Conservation (phyloP, 1,140 invertebrate genomes). For the Aleiodes sp. region DNA sequence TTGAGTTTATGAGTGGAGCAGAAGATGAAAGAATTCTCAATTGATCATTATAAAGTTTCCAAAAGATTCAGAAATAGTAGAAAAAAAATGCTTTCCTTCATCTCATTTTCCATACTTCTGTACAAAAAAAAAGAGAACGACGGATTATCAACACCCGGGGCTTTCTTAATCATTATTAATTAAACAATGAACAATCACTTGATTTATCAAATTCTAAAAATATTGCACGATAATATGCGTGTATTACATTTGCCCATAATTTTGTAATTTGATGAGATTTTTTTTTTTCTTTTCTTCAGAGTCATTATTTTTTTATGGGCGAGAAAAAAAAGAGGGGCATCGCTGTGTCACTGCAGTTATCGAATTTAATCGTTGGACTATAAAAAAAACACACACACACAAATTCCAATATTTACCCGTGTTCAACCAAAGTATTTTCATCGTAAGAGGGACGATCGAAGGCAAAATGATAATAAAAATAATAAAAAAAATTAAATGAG, state of each 20-base stretch:
- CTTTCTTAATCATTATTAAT: neutral
- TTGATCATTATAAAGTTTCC: neutral
- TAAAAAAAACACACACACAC: neutral
- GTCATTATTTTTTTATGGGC: neutral
- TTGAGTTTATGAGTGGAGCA: no score
- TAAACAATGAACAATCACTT: neutral
- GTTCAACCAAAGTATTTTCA: neutral
- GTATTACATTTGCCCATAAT: constrained; percentile 6
- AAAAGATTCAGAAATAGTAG: neutral
- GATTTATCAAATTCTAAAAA: neutral
- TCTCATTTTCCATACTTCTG: neutral
- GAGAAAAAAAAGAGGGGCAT: no score
- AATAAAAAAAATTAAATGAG: neutral
- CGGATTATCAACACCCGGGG: neutral
- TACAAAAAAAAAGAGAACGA: neutral
- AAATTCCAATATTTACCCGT: neutral
- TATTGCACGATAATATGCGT: constrained; percentile 14
- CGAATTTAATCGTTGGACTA: neutral
- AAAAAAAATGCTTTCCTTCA: neutral
- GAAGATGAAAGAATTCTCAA: no score
- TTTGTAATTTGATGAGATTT: no score
- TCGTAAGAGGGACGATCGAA: constrained; percentile 32
- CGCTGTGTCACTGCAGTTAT: neutral
- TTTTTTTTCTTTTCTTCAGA: neutral
- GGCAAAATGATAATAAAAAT: neutral